Evolutionary conservation across 1,140 invertebrate genomes (phyloP).

Genomic region (Drosophila obscura): DNA sequence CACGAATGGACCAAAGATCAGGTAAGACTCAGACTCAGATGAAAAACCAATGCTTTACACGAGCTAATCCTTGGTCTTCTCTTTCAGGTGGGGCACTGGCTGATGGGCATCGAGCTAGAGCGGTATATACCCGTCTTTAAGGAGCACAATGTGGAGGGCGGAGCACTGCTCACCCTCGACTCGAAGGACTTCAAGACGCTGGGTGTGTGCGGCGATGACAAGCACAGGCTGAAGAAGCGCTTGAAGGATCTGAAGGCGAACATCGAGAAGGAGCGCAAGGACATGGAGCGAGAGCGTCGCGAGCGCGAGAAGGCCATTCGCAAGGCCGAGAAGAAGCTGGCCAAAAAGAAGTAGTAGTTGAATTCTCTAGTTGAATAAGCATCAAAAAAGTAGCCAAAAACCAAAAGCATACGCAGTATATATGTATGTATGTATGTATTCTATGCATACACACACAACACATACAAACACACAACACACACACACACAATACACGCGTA

Average conservation of each 20-base stretch:
- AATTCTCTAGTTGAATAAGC: slow-evolving; percentile 71
- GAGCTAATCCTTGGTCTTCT: too few relatives aligned
- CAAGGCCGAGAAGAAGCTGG: slow-evolving; percentile 92
- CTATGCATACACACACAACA: slow-evolving; percentile 47
- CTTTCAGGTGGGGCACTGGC: slow-evolving; percentile 93
- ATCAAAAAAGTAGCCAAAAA: slow-evolving; percentile 74
- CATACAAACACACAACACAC: slow-evolving; percentile 32
- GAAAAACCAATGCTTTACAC: not conserved
- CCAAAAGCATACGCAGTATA: slow-evolving; percentile 74
- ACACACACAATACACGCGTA: slow-evolving; percentile 21
- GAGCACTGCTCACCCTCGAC: slow-evolving; percentile 91
- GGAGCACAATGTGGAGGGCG: slow-evolving; percentile 93
- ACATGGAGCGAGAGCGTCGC: slow-evolving; percentile 89
- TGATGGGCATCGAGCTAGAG: slow-evolving; percentile 91
- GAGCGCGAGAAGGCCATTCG: slow-evolving; percentile 90
- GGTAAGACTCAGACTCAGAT: slow-evolving; percentile 84
- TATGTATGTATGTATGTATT: slow-evolving; percentile 56
- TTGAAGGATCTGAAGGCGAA: slow-evolving; percentile 93
- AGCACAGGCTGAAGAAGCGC: slow-evolving; percentile 92
- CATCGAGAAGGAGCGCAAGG: slow-evolving; percentile 91
- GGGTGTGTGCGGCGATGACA: slow-evolving; percentile 92
- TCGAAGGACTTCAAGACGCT: slow-evolving; percentile 94
- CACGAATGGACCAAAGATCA: slow-evolving; percentile 94
- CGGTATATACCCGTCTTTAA: slow-evolving; percentile 93
- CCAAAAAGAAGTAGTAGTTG: slow-evolving; percentile 87